Conservation (phyloP, 2,113 vertebrate species). For the Corydoras maculifer region DNA sequence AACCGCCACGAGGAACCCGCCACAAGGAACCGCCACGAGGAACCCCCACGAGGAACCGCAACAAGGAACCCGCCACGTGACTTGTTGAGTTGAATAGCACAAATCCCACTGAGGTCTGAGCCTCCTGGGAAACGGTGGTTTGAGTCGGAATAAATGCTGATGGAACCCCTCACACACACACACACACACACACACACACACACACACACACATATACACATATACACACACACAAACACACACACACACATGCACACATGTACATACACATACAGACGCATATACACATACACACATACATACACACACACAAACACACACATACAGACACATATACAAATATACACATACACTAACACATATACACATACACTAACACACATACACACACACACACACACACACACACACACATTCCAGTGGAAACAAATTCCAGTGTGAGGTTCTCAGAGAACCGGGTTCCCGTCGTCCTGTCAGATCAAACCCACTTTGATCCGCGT, state of each 20-base stretch:
- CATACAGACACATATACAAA: background rate
- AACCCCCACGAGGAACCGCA: background rate
- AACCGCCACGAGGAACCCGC: conserved; percentile 18
- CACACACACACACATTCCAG: too few relatives aligned
- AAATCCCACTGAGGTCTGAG: conserved; percentile 27
- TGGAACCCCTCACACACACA: conserved; percentile 15
- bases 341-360: background rate
- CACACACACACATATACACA: background rate
- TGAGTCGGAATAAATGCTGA: background rate
- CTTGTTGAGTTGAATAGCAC: conserved; percentile 34
- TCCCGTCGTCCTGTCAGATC: too few relatives aligned
- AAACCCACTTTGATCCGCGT: too few relatives aligned
- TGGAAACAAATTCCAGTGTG: too few relatives aligned
- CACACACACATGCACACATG: too few relatives aligned
- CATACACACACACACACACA: too few relatives aligned
- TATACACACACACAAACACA: background rate
- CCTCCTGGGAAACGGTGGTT: background rate
- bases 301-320: too few relatives aligned
- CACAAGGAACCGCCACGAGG: background rate
- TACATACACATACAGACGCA: too few relatives aligned
- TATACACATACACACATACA: background rate
- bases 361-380: too few relatives aligned
- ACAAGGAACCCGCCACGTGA: conserved; percentile 2
- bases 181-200: conserved; percentile 17
- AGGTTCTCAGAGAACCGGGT: too few relatives aligned